These are phyloP conservation scores for Sebastiscus albofasciatus DNA, from an alignment of 2,797 vertebrate species.

Conservation along the genomic window DNA sequence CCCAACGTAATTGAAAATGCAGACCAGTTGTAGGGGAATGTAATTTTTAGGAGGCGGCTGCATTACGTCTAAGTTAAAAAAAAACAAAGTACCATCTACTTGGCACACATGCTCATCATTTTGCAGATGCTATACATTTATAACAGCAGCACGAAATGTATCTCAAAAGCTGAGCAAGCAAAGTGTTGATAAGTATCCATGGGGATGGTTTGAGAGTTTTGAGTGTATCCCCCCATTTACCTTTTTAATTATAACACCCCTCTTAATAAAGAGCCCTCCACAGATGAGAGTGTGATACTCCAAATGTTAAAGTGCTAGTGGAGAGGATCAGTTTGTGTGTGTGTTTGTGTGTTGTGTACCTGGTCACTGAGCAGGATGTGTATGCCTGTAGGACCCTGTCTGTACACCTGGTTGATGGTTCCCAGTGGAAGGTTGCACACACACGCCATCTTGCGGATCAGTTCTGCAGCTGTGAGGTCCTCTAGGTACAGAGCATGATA, in stretches of 20 bases:
- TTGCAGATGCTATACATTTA: neutral
- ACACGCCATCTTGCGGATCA: conserved; percentile 91
- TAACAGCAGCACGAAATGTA: neutral
- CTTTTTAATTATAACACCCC: neutral
- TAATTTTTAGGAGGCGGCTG: fast-evolving
- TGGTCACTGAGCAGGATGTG: conserved; percentile 94
- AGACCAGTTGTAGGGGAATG: no score
- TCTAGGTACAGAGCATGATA: conserved; percentile 95
- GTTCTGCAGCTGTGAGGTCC: conserved; percentile 92
- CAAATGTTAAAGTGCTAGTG: neutral
- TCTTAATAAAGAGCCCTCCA: conserved; percentile 1
- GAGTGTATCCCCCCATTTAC: neutral
- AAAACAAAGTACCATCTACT: no score
- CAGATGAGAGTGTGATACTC: neutral
- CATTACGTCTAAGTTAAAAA: no score
- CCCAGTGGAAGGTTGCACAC: conserved; percentile 91
- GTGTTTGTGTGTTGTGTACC: conserved; percentile 69
- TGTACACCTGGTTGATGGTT: conserved; percentile 93
- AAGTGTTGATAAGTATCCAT: neutral
- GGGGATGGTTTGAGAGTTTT: neutral
- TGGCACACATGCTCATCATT: neutral
- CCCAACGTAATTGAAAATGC: no score
- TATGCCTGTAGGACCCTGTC: conserved; percentile 94
- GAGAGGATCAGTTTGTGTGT: neutral
- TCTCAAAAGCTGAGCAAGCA: neutral